A percentile compares a stretch with the other conserved stretches of the same genome.
These are phyloP conservation scores for Morpho helenor DNA, from an alignment of 2,888 invertebrate species.

Conservation along the genomic window DNA sequence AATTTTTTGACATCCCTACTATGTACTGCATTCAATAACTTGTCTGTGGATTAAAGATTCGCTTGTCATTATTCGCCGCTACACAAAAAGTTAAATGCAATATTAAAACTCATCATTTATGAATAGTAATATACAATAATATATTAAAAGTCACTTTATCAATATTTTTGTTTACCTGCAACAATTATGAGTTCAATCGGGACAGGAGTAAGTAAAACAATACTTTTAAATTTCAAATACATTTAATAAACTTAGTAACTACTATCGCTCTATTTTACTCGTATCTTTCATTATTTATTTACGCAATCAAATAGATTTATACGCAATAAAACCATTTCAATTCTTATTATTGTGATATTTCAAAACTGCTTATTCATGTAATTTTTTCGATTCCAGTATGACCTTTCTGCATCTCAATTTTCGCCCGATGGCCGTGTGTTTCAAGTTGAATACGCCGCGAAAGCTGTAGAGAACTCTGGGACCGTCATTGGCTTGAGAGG, in stretches of 20 bases:
- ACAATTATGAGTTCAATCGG: slow-evolving; percentile 94
- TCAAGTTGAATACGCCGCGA: slow-evolving; percentile 99
- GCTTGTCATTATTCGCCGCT: slow-evolving; percentile 11
- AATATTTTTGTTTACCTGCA: slow-evolving; percentile 2
- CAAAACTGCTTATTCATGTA: slow-evolving; percentile 31
- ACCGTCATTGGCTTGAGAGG: slow-evolving; percentile 97
- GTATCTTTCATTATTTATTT: too few relatives aligned
- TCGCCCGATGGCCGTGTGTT: slow-evolving; percentile 99
- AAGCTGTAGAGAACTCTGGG: slow-evolving; percentile 99
- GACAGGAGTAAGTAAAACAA: slow-evolving; percentile 87
- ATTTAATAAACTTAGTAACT: too few relatives aligned
- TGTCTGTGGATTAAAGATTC: not conserved
- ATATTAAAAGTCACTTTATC: slow-evolving; percentile 1
- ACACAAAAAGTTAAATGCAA: slow-evolving; percentile 3
- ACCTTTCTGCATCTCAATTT: slow-evolving; percentile 99
- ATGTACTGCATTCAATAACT: not conserved
- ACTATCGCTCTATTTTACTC: too few relatives aligned
- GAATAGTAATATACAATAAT: not conserved
- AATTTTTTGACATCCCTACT: too few relatives aligned
- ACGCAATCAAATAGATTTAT: too few relatives aligned
- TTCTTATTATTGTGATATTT: too few relatives aligned
- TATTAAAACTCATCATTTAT: not conserved
- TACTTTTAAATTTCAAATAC: too few relatives aligned
- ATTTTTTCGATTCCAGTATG: slow-evolving; percentile 85
- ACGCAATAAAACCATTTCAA: too few relatives aligned